Percentiles rank a stretch among this genome's conserved stretches.
Evolutionary conservation across 2,888 invertebrate species (phyloP).

Genomic region (Aromia moschata): DNA sequence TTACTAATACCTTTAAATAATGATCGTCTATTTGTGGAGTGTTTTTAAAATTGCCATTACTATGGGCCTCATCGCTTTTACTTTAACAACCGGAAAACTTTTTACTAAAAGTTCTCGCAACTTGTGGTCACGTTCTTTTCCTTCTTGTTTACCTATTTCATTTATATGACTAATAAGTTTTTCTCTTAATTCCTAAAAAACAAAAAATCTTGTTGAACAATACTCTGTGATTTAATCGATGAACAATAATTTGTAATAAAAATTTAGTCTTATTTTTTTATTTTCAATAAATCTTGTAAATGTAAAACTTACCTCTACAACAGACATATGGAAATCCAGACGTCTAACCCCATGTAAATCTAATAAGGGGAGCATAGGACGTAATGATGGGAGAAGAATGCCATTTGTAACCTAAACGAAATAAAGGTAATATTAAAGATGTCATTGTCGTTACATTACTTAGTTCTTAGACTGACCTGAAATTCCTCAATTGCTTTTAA

Average conservation of each 20-base stretch:
- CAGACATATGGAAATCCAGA: slow-evolving; percentile 93
- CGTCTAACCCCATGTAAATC: slow-evolving; percentile 94
- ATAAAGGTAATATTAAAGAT: slow-evolving; percentile 3
- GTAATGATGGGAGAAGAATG: slow-evolving; percentile 87
- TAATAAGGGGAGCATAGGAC: slow-evolving; percentile 93
- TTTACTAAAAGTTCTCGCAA: slow-evolving; percentile 89
- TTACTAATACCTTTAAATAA: slow-evolving; percentile 78
- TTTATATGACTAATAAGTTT: slow-evolving; percentile 83
- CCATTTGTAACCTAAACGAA: slow-evolving; percentile 86
- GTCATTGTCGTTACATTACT: background rate
- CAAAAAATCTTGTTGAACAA: no score
- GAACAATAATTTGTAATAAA: no score
- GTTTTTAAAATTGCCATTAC: slow-evolving; percentile 93
- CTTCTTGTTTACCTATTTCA: slow-evolving; percentile 80
- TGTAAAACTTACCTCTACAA: slow-evolving; percentile 77
- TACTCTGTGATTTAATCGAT: no score
- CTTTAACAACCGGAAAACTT: slow-evolving; percentile 93
- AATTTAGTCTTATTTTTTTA: no score
- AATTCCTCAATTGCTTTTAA: slow-evolving; percentile 98
- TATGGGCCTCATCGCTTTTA: slow-evolving; percentile 89
- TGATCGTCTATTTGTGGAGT: slow-evolving; percentile 94
- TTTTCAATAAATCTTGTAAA: no score
- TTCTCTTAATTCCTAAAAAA: slow-evolving; percentile 72
- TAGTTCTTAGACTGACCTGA: no score
- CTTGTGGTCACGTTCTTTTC: slow-evolving; percentile 80